Evolutionary conservation across 2,888 invertebrate species (phyloP).

Genomic region (Eugnorisma glareosa): DNA sequence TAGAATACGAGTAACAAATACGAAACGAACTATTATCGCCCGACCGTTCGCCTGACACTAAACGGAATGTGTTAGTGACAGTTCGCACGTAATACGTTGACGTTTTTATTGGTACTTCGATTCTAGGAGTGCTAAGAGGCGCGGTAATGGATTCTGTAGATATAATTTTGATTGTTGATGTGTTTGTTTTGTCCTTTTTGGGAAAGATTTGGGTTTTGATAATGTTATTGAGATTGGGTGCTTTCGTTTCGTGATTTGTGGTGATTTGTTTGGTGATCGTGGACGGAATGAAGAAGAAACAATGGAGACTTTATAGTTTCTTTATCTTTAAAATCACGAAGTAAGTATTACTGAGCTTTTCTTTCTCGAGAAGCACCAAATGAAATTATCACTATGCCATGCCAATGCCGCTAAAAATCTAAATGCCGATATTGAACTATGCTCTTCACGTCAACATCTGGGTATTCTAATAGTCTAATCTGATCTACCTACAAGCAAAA

Average conservation of each 20-base stretch:
- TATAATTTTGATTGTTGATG: constrained; percentile 41
- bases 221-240: constrained; percentile 3
- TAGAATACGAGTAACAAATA: constrained; percentile 65
- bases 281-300: background rate
- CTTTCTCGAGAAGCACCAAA: background rate
- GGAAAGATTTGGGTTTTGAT: constrained; percentile 7
- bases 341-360: background rate
- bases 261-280: background rate
- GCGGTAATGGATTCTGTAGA: constrained; percentile 45
- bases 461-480: background rate
- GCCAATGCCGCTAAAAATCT: too few relatives aligned
- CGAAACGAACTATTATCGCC: constrained; percentile 67
- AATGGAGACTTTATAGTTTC: background rate
- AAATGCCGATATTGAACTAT: background rate
- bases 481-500: constrained; percentile 2
- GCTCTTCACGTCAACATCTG: background rate
- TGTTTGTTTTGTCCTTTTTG: constrained; percentile 28
- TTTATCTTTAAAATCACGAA: background rate
- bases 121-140: constrained; percentile 24
- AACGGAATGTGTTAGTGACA: constrained; percentile 53
- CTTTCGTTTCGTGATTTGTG: constrained; percentile 15
- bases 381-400: too few relatives aligned
- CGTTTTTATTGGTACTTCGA: constrained; percentile 51
- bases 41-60: constrained; percentile 60
- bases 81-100: constrained; percentile 59